Evolutionary conservation across 2,797 vertebrate genomes (phyloP).

Genomic region (Nyctibius grandis): DNA sequence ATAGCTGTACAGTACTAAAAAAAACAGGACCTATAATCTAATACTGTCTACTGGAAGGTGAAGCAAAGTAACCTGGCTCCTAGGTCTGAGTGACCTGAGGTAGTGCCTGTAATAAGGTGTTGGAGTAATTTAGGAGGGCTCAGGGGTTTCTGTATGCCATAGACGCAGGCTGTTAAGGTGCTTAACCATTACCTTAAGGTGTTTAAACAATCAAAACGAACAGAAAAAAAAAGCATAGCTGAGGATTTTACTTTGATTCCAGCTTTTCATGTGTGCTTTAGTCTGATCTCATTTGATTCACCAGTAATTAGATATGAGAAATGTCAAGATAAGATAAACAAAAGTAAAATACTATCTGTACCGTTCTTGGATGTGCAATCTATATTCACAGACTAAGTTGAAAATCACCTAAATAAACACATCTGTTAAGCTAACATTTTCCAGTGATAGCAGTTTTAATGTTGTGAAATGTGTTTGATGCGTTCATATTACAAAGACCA

Average conservation of each 20-base stretch:
- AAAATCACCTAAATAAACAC: constrained; percentile 60
- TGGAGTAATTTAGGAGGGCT: background rate
- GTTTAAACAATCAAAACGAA: background rate
- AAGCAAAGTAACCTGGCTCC: background rate
- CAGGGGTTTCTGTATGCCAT: background rate
- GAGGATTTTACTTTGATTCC: background rate
- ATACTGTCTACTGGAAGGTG: background rate
- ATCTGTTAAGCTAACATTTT: constrained; percentile 50
- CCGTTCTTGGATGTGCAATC: background rate
- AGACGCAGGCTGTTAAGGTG: background rate
- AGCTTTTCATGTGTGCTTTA: background rate
- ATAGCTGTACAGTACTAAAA: background rate
- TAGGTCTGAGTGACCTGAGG: background rate
- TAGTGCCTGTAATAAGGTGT: background rate
- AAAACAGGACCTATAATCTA: background rate
- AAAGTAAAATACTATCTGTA: background rate
- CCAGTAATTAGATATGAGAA: background rate
- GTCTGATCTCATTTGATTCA: background rate
- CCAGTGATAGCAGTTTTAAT: constrained; percentile 23
- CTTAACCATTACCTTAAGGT: background rate
- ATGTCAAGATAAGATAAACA: constrained; percentile 3
- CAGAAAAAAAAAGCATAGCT: background rate
- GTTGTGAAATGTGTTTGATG: constrained; percentile 52
- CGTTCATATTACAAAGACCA: constrained; percentile 54
- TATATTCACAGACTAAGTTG: background rate